phyloP scores from a whole-genome alignment of 2,113 vertebrate species.

The Vombatus ursinus region DNA sequence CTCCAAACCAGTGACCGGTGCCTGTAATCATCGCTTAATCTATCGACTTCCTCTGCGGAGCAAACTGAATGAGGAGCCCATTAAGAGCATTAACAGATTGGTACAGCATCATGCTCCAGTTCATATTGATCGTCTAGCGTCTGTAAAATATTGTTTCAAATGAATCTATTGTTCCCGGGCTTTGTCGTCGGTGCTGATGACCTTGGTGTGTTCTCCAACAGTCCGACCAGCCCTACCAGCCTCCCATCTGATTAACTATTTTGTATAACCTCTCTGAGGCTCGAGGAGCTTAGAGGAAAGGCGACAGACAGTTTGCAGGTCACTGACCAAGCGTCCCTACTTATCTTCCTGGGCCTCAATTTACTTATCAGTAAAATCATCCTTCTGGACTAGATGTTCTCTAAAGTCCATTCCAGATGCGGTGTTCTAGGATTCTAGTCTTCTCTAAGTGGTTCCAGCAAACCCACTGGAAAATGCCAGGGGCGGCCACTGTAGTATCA shows the following conservation, averaged over 20 bases:
- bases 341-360: not conserved
- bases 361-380: not conserved
- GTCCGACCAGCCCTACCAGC: slow-evolving; percentile 85
- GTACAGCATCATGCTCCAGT: slow-evolving; percentile 91
- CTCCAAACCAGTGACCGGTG: slow-evolving; percentile 81
- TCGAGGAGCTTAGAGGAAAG: not conserved
- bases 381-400: not conserved
- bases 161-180: slow-evolving; percentile 89
- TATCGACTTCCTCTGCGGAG: slow-evolving; percentile 88
- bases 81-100: slow-evolving; percentile 96
- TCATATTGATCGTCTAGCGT: slow-evolving; percentile 92
- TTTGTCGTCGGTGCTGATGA: slow-evolving; percentile 86
- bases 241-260: slow-evolving; percentile 80
- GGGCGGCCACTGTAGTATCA: not conserved
- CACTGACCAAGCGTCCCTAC: not conserved
- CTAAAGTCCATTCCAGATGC: not conserved
- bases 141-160: slow-evolving; percentile 93
- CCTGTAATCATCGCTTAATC: slow-evolving; percentile 86
- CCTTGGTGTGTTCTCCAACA: slow-evolving; percentile 89
- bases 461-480: not conserved
- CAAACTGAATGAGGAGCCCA: slow-evolving; percentile 90
- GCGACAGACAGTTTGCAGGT: not conserved
- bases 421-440: not conserved
- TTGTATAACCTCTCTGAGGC: slow-evolving; percentile 77
- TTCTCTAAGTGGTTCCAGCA: not conserved